phyloP scores from a whole-genome alignment of 2,113 vertebrate species.

The Leptocoma aspasia region DNA sequence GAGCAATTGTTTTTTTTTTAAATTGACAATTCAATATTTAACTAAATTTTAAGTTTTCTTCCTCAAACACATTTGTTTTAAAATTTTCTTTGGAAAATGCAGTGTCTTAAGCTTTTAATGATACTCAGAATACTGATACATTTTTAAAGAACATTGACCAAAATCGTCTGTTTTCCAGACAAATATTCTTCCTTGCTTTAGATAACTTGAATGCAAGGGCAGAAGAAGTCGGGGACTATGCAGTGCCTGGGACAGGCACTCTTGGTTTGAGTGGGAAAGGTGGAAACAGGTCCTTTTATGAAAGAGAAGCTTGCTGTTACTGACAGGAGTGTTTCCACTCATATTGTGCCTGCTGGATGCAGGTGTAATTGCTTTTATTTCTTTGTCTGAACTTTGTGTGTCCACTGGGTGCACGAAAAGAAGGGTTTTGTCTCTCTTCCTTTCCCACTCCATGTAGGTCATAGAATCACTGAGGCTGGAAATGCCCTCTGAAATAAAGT shows the following conservation, averaged over 20 bases:
- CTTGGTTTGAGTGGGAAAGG: neutral
- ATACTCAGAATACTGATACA: neutral
- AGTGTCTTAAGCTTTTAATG: neutral
- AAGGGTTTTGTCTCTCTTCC: neutral
- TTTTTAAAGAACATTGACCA: neutral
- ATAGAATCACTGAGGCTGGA: neutral
- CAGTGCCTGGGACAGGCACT: neutral
- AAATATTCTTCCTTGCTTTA: neutral
- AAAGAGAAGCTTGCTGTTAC: neutral
- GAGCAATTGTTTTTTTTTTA: neutral
- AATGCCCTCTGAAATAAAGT: neutral
- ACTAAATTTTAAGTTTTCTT: neutral
- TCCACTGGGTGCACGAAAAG: neutral
- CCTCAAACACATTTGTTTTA: neutral
- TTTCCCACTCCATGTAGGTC: neutral
- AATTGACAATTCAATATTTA: neutral
- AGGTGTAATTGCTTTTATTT: neutral
- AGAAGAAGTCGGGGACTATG: neutral
- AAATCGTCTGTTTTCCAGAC: neutral
- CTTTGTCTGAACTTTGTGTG: neutral
- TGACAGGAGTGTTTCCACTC: neutral
- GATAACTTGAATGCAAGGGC: rapidly evolving
- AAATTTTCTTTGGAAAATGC: neutral
- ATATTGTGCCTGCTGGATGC: neutral
- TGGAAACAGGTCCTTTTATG: neutral